Evolutionary conservation across 2,888 invertebrate species (phyloP).

Genomic region (Aspidapion aeneum): DNA sequence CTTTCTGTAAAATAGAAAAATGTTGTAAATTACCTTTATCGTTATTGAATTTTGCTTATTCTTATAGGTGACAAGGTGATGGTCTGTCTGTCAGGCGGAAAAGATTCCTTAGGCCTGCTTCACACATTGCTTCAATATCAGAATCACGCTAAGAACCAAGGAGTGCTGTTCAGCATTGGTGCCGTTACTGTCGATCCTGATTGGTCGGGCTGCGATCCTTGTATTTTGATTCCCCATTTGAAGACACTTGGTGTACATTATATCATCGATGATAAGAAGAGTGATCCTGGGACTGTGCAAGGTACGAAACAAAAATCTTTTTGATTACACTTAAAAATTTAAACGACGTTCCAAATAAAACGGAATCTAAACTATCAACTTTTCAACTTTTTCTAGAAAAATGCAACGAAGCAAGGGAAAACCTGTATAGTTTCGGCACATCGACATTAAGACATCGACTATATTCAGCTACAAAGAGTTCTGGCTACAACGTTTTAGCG

Average conservation of each 20-base stretch:
- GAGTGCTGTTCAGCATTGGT: conserved; percentile 67
- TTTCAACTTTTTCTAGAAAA: conserved; percentile 53
- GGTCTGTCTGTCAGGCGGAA: conserved; percentile 81
- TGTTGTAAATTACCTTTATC: too few relatives aligned
- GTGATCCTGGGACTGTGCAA: conserved; percentile 33
- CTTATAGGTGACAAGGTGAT: conserved; percentile 51
- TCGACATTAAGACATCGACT: conserved; percentile 70
- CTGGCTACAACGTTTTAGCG: conserved; percentile 84
- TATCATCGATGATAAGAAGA: conserved; percentile 60
- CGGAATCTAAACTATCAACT: too few relatives aligned
- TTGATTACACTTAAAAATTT: too few relatives aligned
- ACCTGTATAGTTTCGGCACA: conserved; percentile 64
- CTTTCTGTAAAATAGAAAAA: too few relatives aligned
- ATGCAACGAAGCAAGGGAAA: conserved; percentile 48
- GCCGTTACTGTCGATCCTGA: conserved; percentile 76
- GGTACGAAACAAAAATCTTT: too few relatives aligned
- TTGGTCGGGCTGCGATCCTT: conserved; percentile 51
- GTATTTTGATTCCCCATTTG: conserved; percentile 70
- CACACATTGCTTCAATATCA: conserved; percentile 84
- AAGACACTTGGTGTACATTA: conserved; percentile 70
- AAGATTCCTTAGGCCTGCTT: conserved; percentile 78
- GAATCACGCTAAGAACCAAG: conserved; percentile 70
- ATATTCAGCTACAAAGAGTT: conserved; percentile 69
- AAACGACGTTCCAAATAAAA: too few relatives aligned
- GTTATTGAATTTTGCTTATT: too few relatives aligned